These are phyloP conservation scores for Neotoxoptera formosana DNA, from an alignment of 1,140 invertebrate genomes.

Conservation along the genomic window DNA sequence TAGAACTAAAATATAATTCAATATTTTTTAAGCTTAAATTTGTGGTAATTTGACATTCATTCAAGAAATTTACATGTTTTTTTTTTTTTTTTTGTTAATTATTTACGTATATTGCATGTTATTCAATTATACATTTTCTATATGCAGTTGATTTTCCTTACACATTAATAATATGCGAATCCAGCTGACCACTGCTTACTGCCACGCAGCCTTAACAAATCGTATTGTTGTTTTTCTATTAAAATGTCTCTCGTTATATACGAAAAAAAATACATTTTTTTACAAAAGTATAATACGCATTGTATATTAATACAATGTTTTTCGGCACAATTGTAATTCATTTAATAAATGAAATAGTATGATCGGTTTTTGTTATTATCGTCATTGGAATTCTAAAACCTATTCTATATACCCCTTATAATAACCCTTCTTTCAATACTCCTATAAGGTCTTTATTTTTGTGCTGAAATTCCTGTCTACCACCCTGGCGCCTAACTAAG, in stretches of 20 bases:
- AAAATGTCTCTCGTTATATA: too few species aligned
- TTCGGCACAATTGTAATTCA: too few species aligned
- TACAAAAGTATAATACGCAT: too few species aligned
- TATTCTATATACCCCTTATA: not conserved
- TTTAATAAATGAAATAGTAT: too few species aligned
- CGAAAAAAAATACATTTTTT: too few species aligned
- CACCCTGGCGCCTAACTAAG: not conserved
- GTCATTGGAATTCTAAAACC: not conserved
- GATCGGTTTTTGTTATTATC: not conserved
- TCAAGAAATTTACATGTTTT: not conserved
- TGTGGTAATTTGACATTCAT: not conserved
- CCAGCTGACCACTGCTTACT: not conserved
- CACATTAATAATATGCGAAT: not conserved
- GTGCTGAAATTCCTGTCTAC: not conserved
- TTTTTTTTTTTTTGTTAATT: not conserved
- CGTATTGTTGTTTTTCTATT: not conserved
- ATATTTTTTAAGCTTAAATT: not conserved
- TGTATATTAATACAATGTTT: too few species aligned
- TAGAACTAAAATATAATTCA: not conserved
- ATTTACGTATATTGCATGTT: not conserved
- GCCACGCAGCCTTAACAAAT: not conserved
- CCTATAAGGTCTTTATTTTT: not conserved
- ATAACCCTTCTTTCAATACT: not conserved
- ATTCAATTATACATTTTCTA: not conserved
- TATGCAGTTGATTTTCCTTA: not conserved